Conservation (phyloP, 2,888 invertebrate species). For the Seira musarum region DNA sequence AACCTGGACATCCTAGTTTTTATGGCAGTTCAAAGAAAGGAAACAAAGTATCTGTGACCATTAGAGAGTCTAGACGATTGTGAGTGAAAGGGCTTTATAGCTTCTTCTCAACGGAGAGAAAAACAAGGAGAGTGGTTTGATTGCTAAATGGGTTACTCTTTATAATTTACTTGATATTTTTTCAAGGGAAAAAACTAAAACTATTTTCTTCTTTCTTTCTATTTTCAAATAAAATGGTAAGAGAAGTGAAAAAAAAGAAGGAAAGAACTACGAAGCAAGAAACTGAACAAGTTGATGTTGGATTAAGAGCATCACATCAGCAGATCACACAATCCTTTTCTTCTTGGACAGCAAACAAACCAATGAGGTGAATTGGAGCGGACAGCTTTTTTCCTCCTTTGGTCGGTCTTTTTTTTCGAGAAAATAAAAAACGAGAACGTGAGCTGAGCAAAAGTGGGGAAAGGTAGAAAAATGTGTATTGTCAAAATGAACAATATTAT, state of each 20-base stretch:
- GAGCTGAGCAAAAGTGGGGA: conserved; percentile 19
- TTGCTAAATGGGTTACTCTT: conserved; percentile 46
- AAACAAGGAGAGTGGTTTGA: conserved; percentile 44
- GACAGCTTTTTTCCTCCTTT: conserved; percentile 35
- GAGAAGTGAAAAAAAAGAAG: background rate
- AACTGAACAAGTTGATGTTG: conserved; percentile 43
- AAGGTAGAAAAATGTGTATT: conserved; percentile 28
- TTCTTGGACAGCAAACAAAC: conserved; percentile 53
- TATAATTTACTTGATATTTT: conserved; percentile 14
- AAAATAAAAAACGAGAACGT: conserved; percentile 18
- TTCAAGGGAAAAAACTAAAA: conserved; percentile 3
- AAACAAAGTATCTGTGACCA: conserved; percentile 13
- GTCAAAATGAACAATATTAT: conserved; percentile 17
- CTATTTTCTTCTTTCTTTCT: background rate
- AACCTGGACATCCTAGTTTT: conserved; percentile 8
- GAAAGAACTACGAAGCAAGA: background rate
- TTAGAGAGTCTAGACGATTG: background rate
- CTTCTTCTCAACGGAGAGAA: conserved; percentile 16
- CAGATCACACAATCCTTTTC: conserved; percentile 15
- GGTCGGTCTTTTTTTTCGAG: conserved; percentile 1
- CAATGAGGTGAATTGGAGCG: conserved; percentile 61
- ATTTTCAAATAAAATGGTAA: background rate
- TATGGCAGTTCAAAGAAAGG: conserved; percentile 1
- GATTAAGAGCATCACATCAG: conserved; percentile 49
- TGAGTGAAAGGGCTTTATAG: background rate